These are phyloP conservation scores for Aleadryas rufinucha DNA, from an alignment of 2,113 vertebrate genomes.

Conservation along the genomic window DNA sequence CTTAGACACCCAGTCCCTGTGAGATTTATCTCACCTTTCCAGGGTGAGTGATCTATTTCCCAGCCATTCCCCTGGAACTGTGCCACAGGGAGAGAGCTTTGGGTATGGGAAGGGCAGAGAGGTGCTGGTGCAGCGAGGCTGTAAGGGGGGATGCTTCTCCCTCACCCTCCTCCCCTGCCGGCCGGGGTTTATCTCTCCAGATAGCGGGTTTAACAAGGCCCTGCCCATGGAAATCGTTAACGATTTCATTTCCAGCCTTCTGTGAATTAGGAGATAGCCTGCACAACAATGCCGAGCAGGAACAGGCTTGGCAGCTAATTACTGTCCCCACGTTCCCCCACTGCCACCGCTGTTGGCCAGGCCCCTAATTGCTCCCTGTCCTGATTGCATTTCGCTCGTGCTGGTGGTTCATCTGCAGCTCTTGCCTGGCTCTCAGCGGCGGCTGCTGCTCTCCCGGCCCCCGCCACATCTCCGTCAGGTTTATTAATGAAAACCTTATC, in stretches of 20 bases:
- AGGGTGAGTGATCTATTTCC: background rate
- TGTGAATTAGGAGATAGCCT: slow-evolving; percentile 6
- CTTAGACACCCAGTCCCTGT: background rate
- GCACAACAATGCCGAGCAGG: background rate
- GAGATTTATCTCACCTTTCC: background rate
- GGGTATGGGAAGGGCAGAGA: background rate
- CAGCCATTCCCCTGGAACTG: background rate
- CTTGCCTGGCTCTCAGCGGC: background rate
- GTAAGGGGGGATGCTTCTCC: background rate
- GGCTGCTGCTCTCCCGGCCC: background rate
- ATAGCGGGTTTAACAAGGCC: background rate
- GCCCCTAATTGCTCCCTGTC: background rate
- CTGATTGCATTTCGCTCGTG: background rate
- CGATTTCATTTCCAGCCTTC: slow-evolving; percentile 29
- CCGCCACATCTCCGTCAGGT: background rate
- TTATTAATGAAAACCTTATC: slow-evolving; percentile 63
- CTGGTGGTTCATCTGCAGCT: slow-evolving; percentile 20
- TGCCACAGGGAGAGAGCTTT: background rate
- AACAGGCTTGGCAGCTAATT: slow-evolving; percentile 24
- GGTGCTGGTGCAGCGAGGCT: background rate
- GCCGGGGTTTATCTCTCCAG: background rate
- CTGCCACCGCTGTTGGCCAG: background rate
- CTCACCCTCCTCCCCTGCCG: background rate
- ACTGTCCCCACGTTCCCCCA: background rate
- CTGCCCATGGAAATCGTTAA: background rate